Evolutionary conservation across 2,888 invertebrate species (phyloP).

Genomic region (Malthinus seriepunctatus): DNA sequence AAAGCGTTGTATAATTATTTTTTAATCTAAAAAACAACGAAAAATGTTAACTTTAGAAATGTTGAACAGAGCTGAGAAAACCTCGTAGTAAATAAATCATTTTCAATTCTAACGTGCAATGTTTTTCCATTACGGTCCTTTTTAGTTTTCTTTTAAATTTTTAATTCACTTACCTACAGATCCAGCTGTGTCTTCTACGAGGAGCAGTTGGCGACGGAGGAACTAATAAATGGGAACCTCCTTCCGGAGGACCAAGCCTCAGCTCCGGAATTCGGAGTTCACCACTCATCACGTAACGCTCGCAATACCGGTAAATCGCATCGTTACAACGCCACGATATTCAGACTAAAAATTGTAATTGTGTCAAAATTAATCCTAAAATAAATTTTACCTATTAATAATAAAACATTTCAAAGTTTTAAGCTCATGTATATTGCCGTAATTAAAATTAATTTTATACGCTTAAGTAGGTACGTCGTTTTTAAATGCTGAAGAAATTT

Average conservation of each 20-base stretch:
- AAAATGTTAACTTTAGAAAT: too few species aligned
- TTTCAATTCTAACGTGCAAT: too few species aligned
- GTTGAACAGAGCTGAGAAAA: too few species aligned
- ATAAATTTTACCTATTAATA: slow-evolving; percentile 20
- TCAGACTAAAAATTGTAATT: slow-evolving; percentile 15
- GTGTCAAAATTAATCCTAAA: slow-evolving; percentile 24
- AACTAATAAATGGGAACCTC: slow-evolving; percentile 51
- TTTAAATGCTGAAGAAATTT: too few species aligned
- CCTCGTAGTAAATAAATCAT: too few species aligned
- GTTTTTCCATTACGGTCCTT: too few species aligned
- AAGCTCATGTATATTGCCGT: slow-evolving; percentile 18
- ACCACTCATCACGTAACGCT: slow-evolving; percentile 55
- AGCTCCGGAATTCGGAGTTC: slow-evolving; percentile 70
- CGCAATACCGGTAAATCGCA: slow-evolving; percentile 16
- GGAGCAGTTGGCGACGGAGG: slow-evolving; percentile 59
- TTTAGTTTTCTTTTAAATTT: neutral
- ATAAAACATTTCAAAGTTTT: neutral
- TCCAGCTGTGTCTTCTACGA: slow-evolving; percentile 74
- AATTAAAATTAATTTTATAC: slow-evolving; percentile 1
- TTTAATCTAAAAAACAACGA: too few species aligned
- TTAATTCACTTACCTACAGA: slow-evolving; percentile 67
- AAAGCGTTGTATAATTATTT: too few species aligned
- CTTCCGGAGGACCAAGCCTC: slow-evolving; percentile 64
- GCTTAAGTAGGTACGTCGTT: neutral
- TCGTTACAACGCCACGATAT: slow-evolving; percentile 19